Conservation (phyloP, 2,113 vertebrate species). For the Okapia johnstoni region DNA sequence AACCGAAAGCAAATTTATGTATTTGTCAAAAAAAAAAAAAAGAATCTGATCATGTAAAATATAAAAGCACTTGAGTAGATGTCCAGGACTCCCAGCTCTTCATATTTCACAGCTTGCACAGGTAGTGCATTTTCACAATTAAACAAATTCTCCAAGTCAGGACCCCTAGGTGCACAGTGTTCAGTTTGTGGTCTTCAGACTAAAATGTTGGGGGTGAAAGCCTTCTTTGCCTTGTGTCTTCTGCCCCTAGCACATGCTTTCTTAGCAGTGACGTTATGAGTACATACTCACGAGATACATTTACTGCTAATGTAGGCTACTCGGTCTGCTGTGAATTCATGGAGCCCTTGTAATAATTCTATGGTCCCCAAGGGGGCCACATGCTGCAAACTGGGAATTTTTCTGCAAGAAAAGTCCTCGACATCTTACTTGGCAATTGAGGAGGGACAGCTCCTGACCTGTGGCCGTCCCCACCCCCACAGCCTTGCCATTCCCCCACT, state of each 20-base stretch:
- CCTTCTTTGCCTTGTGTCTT: background rate
- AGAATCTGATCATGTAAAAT: background rate
- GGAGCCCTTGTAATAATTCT: background rate
- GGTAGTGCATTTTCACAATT: background rate
- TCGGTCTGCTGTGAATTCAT: background rate
- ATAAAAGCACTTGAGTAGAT: background rate
- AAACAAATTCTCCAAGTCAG: background rate
- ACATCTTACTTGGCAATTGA: background rate
- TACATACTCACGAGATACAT: accelerated
- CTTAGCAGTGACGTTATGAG: background rate
- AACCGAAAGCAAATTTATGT: background rate
- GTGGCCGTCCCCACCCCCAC: background rate
- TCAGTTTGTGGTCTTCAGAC: background rate
- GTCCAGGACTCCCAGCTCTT: background rate
- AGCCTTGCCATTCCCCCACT: background rate
- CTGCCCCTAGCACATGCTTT: background rate
- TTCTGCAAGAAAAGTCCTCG: background rate
- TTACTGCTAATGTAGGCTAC: background rate
- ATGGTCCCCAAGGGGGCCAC: background rate
- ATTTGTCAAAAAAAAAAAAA: background rate
- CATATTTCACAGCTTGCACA: background rate
- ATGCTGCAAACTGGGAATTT: background rate
- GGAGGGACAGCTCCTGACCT: background rate
- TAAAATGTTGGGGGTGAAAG: background rate
- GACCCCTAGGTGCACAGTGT: background rate